Conservation (phyloP, 1,140 invertebrate species). For the Camponotus floridanus region DNA sequence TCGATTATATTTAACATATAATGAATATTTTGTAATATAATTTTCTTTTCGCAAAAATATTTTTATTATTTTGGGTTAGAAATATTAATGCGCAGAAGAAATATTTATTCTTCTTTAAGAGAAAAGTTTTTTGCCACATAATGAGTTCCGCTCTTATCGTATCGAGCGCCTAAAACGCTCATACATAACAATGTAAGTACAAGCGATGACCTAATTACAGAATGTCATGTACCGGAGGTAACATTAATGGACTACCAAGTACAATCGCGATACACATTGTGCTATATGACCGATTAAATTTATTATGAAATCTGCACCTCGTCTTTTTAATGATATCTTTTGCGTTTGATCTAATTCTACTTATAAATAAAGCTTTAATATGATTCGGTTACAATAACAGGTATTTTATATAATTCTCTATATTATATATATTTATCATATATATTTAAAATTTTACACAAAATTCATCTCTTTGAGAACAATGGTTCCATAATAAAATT, state of each 20-base stretch:
- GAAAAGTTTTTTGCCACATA: slow-evolving; percentile 12
- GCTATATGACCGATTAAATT: slow-evolving; percentile 61
- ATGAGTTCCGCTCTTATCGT: slow-evolving; percentile 17
- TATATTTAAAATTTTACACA: background rate
- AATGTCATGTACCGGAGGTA: slow-evolving; percentile 52
- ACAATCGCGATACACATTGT: slow-evolving; percentile 47
- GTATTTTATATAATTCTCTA: background rate
- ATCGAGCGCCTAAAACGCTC: slow-evolving; percentile 37
- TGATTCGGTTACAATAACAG: background rate
- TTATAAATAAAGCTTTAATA: background rate
- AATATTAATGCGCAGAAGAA: background rate
- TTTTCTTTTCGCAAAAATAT: background rate
- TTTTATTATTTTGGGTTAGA: background rate
- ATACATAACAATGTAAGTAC: slow-evolving; percentile 49
- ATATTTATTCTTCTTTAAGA: background rate
- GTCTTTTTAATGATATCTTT: background rate
- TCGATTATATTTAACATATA: background rate
- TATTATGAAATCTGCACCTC: slow-evolving; percentile 51
- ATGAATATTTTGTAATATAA: background rate
- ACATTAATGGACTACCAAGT: slow-evolving; percentile 65
- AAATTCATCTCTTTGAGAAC: background rate
- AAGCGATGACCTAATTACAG: slow-evolving; percentile 71
- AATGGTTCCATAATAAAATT: background rate
- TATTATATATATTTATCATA: background rate
- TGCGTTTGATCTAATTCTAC: background rate